Evolutionary conservation across 2,113 vertebrate genomes (phyloP).

Genomic region (Ophiodon elongatus): DNA sequence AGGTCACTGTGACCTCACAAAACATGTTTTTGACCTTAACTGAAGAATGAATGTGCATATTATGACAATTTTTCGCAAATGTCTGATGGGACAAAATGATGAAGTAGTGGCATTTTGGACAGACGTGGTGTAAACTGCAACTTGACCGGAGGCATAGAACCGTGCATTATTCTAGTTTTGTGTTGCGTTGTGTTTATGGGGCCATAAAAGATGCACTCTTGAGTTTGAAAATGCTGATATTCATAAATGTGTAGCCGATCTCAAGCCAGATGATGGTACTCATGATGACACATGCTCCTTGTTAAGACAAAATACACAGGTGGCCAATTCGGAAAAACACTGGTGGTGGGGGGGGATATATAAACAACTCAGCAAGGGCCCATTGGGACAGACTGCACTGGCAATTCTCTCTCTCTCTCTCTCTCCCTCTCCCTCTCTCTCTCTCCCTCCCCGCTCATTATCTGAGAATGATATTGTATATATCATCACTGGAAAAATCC

Average conservation of each 20-base stretch:
- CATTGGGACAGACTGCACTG: constrained; percentile 27
- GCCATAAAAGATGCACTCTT: not conserved
- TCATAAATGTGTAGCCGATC: not conserved
- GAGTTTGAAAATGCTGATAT: not conserved
- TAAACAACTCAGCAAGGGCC: constrained; percentile 32
- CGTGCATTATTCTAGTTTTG: not conserved
- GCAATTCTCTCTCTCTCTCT: not conserved
- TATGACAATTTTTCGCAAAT: not conserved
- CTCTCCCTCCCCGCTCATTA: not conserved
- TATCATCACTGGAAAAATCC: not conserved
- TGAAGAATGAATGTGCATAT: not conserved
- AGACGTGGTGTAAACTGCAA: not conserved
- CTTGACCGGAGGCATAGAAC: not conserved
- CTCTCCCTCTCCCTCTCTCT: too few relatives aligned
- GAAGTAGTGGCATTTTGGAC: not conserved
- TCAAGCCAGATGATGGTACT: not conserved
- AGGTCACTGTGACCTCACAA: not conserved
- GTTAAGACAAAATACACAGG: not conserved
- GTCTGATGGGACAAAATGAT: not conserved
- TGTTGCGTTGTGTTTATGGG: not conserved
- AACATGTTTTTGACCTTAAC: not conserved
- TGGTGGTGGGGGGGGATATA: constrained; percentile 1
- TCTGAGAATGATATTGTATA: not conserved
- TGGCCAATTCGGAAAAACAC: constrained; percentile 34
- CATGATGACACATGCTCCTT: not conserved